These are phyloP conservation scores for Hylomyscus alleni DNA, from an alignment of 2,797 vertebrate genomes.

Conservation along the genomic window DNA sequence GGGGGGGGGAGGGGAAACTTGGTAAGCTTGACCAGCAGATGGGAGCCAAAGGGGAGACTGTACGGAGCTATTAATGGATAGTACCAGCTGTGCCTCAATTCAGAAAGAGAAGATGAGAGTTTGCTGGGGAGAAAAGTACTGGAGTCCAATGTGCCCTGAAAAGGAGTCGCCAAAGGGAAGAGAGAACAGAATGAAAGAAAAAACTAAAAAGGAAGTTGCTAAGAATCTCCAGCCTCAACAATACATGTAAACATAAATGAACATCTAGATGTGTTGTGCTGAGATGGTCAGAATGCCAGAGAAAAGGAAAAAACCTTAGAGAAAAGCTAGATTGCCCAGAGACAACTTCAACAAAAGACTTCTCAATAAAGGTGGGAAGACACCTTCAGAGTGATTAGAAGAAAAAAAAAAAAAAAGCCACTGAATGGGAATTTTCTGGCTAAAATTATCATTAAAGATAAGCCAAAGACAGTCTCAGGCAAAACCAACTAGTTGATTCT, in stretches of 20 bases:
- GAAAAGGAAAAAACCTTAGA: not conserved
- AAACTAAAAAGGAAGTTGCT: not conserved
- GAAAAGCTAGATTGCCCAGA: not conserved
- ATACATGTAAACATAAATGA: not conserved
- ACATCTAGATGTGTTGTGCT: not conserved
- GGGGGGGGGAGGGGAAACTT: too few species aligned
- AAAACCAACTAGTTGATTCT: not conserved
- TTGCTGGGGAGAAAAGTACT: not conserved
- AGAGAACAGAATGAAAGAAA: not conserved
- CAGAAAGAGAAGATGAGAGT: not conserved
- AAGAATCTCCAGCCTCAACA: not conserved
- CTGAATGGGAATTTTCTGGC: not conserved
- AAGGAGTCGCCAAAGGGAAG: not conserved
- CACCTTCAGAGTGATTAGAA: not conserved
- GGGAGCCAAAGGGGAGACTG: not conserved
- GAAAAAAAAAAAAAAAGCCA: not conserved
- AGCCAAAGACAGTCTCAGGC: not conserved
- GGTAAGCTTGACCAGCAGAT: not conserved
- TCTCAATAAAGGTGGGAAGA: not conserved
- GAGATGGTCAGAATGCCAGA: not conserved
- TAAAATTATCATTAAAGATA: not conserved
- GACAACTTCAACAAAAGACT: not conserved
- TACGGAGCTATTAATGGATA: not conserved
- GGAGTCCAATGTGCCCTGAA: not conserved
- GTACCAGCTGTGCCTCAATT: not conserved